Evolutionary conservation across 2,113 vertebrate genomes (phyloP), one percentile per base, ranked within the genome.

Genomic region (Hyla sarda): DNA sequence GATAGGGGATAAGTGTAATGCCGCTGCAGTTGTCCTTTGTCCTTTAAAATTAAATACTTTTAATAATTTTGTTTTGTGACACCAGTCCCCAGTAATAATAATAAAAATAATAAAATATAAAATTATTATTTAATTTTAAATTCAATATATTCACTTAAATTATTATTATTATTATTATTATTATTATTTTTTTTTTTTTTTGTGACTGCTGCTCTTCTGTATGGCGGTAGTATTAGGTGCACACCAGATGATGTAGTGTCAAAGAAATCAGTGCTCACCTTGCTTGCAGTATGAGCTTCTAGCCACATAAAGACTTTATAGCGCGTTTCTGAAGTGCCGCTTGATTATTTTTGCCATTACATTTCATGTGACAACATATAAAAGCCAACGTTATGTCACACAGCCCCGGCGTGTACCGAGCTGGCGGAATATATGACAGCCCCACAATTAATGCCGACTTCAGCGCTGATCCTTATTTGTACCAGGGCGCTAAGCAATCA

Each of bases 361-460:
- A 28, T 47, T 75, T 13, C 12, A 28, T 50, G 73, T 25, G 45
- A 1, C 12, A 28, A 47, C 45, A 47, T 25, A 75, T 47, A 76
- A 76, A 76, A 76, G 73, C 73, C n/a, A 8, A 17, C 28, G n/a
- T n/a, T 30, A 76, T 23, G 47, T 30, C 73, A 17, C 37, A 25
- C 45, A 28, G 77, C 17, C 32, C 3, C 41, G 37, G 23, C 1
- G 54, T 10, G 54, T 28, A 9, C 34, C 11, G 21, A 58, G 16
- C 54, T 13, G 19, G 5, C n/a, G 13, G 5, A 73, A 76, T 60
- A 76, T 60, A 23, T 84, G 72, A 75, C 54, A 84, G 52, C 54
- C n/a, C 82, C 62, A 34, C 58, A 76, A 84, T 84, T 84, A 84
- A 84, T 50, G 54, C 37, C 60, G n/a, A 62, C 56, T 84, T 45